Evolutionary conservation across 2,888 invertebrate genomes (phyloP).

Genomic region (Yponomeuta plumbellus): DNA sequence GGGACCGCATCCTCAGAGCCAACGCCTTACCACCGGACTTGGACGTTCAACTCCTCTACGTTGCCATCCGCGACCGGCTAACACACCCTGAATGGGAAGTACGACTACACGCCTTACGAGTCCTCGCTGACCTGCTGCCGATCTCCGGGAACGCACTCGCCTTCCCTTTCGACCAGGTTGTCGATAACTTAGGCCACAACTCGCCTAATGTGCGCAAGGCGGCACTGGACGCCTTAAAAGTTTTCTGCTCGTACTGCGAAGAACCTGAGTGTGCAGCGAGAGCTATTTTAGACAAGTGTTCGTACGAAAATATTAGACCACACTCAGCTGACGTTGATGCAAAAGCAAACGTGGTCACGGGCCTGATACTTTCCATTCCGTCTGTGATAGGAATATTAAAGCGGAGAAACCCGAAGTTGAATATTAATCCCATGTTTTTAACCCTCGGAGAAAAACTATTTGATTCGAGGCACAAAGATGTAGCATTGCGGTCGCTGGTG

Average conservation of each 20-base stretch:
- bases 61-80: conserved; percentile 83
- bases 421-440: conserved; percentile 70
- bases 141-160: conserved; percentile 83
- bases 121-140: conserved; percentile 86
- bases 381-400: conserved; percentile 77
- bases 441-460: conserved; percentile 75
- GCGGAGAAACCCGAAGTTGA: conserved; percentile 61
- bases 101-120: conserved; percentile 86
- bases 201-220: conserved; percentile 89
- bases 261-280: conserved; percentile 81
- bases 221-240: conserved; percentile 84
- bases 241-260: conserved; percentile 82
- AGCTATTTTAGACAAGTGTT: conserved; percentile 80
- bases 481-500: conserved; percentile 81
- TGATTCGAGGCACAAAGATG: conserved; percentile 78
- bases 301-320: conserved; percentile 75
- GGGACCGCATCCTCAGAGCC: conserved; percentile 87
- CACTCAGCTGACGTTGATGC: conserved; percentile 69
- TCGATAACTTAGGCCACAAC: conserved; percentile 86
- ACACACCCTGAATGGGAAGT: conserved; percentile 90
- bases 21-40: conserved; percentile 82
- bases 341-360: conserved; percentile 78
- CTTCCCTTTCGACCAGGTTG: conserved; percentile 82
- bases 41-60: conserved; percentile 80
- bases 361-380: conserved; percentile 80